Conservation (phyloP, 2,113 vertebrate species). For the Pseudorectes ferrugineus region DNA sequence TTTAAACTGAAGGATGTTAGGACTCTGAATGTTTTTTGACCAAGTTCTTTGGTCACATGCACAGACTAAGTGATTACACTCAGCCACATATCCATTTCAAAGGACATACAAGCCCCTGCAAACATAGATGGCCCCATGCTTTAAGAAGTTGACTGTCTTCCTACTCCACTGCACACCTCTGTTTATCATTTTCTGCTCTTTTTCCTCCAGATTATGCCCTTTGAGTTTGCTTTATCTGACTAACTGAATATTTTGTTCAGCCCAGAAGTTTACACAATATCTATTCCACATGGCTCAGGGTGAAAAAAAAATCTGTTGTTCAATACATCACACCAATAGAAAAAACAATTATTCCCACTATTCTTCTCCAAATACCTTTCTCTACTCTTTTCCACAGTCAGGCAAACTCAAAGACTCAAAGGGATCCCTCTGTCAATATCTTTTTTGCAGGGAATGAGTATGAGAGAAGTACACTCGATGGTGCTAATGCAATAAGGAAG, state of each 20-base stretch:
- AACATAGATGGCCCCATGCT: accelerated
- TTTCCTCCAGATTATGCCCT: background rate
- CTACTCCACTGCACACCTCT: background rate
- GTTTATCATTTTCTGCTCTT: background rate
- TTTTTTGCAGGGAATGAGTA: background rate
- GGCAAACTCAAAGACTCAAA: constrained; percentile 1
- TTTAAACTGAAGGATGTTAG: background rate
- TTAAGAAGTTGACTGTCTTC: background rate
- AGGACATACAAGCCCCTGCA: background rate
- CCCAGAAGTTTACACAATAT: background rate
- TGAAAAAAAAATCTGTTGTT: background rate
- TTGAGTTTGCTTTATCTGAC: background rate
- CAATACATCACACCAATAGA: background rate
- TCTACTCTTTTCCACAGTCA: background rate
- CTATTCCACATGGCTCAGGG: background rate
- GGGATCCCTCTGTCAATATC: constrained; percentile 35
- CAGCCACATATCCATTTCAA: background rate
- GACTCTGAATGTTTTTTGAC: background rate
- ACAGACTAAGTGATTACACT: background rate
- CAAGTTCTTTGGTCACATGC: background rate
- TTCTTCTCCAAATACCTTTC: constrained; percentile 9
- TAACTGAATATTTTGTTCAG: background rate
- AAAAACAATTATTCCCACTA: background rate
- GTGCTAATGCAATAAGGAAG: background rate
- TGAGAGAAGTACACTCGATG: background rate